phyloP scores from a whole-genome alignment of 2,797 vertebrate genomes.

The Triplophysa bombifrons region DNA sequence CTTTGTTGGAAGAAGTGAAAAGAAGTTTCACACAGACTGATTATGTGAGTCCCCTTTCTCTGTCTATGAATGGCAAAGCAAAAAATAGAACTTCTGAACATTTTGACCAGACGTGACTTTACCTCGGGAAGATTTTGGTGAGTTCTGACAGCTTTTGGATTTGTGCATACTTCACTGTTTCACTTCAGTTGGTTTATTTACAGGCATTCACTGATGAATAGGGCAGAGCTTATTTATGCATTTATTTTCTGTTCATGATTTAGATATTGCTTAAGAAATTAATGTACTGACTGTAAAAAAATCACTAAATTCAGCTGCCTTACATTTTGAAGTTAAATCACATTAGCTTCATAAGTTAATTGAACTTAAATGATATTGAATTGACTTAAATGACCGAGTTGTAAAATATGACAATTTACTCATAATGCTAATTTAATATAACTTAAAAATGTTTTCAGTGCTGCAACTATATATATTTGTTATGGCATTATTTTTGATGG shows the following conservation, averaged over 20 bases:
- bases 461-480: background rate
- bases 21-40: constrained; percentile 60
- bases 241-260: background rate
- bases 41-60: constrained; percentile 55
- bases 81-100: background rate
- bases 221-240: background rate
- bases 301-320: too few relatives aligned
- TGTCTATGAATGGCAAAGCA: constrained; percentile 56
- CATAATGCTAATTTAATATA: too few relatives aligned
- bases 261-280: too few relatives aligned
- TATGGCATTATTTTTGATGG: background rate
- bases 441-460: too few relatives aligned
- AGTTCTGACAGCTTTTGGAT: constrained; percentile 37
- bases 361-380: too few relatives aligned
- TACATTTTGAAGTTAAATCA: too few relatives aligned
- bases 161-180: background rate
- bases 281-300: too few relatives aligned
- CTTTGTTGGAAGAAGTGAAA: constrained; percentile 55
- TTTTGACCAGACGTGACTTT: constrained; percentile 16
- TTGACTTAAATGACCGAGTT: too few relatives aligned
- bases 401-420: too few relatives aligned
- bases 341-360: too few relatives aligned
- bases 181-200: background rate
- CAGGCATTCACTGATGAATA: background rate
- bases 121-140: constrained; percentile 43